Conservation (phyloP, 2,797 vertebrate genomes). For the Neosilurus hyrtlii region DNA sequence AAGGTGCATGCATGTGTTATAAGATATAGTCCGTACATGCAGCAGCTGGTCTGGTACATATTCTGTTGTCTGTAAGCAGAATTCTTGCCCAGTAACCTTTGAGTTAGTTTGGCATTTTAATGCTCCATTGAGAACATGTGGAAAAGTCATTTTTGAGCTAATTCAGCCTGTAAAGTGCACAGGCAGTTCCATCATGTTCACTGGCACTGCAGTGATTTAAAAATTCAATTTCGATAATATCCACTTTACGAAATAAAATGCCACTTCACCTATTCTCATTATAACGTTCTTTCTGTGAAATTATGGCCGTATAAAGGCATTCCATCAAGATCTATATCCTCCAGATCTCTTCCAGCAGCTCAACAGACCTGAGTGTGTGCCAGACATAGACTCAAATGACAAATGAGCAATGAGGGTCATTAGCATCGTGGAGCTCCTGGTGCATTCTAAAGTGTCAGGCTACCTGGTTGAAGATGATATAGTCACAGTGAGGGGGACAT, state of each 20-base stretch:
- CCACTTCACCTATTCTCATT: slow-evolving; percentile 3
- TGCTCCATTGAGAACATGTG: slow-evolving; percentile 32
- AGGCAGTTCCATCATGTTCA: neutral
- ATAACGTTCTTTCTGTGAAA: neutral
- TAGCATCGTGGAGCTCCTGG: neutral
- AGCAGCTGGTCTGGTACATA: slow-evolving; percentile 19
- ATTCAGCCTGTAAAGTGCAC: neutral
- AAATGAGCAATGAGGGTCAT: slow-evolving; percentile 21
- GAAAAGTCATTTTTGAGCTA: slow-evolving; percentile 26
- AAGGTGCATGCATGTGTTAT: neutral
- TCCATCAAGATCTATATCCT: slow-evolving; percentile 1
- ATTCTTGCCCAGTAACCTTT: slow-evolving; percentile 38
- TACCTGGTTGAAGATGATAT: slow-evolving; percentile 5
- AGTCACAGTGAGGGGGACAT: neutral
- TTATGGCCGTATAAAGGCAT: neutral
- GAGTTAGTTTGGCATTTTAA: slow-evolving; percentile 30
- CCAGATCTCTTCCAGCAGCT: neutral
- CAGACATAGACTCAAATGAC: slow-evolving; percentile 9
- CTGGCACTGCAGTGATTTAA: neutral
- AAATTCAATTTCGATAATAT: slow-evolving; percentile 31
- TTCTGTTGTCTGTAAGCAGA: slow-evolving; percentile 17
- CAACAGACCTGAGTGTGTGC: no score
- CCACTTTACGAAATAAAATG: slow-evolving; percentile 21
- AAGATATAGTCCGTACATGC: neutral
- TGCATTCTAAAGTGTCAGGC: slow-evolving; percentile 13